Percentiles rank a stretch among this genome's conserved stretches.
These are phyloP conservation scores for Thymallus thymallus DNA, from an alignment of 2,113 vertebrate genomes.

Conservation along the genomic window DNA sequence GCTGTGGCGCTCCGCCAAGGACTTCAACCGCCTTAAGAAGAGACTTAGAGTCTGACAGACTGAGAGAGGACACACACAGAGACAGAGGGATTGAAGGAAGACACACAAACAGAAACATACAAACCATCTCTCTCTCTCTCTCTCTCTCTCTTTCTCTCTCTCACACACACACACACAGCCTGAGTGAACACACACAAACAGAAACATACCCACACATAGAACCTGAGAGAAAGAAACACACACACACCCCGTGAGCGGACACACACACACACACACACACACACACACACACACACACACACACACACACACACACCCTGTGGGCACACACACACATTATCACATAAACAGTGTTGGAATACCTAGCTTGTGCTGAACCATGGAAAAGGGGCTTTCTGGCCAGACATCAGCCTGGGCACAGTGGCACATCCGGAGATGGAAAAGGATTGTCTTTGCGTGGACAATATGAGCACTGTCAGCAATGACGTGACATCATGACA, in stretches of 20 bases:
- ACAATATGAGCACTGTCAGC: not conserved
- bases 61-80: conserved; percentile 19
- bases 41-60: conserved; percentile 69
- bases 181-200: not conserved
- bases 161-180: too few relatives aligned
- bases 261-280: too few relatives aligned
- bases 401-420: not conserved
- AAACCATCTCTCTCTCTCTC: too few relatives aligned
- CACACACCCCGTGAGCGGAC: too few relatives aligned
- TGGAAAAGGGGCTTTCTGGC: too few relatives aligned
- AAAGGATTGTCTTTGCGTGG: not conserved
- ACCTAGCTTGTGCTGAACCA: too few relatives aligned
- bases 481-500: not conserved
- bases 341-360: too few relatives aligned
- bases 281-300: conserved; percentile 10
- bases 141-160: too few relatives aligned
- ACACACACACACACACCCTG: conserved; percentile 21
- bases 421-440: not conserved
- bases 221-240: too few relatives aligned
- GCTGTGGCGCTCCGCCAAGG: conserved; percentile 95
- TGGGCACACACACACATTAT: too few relatives aligned
- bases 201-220: conserved; percentile 31
- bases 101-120: not conserved
- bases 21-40: conserved; percentile 95
- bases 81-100: not conserved